These are phyloP conservation scores for Agelaius phoeniceus DNA, from an alignment of 2,113 vertebrate genomes.

Conservation along the genomic window DNA sequence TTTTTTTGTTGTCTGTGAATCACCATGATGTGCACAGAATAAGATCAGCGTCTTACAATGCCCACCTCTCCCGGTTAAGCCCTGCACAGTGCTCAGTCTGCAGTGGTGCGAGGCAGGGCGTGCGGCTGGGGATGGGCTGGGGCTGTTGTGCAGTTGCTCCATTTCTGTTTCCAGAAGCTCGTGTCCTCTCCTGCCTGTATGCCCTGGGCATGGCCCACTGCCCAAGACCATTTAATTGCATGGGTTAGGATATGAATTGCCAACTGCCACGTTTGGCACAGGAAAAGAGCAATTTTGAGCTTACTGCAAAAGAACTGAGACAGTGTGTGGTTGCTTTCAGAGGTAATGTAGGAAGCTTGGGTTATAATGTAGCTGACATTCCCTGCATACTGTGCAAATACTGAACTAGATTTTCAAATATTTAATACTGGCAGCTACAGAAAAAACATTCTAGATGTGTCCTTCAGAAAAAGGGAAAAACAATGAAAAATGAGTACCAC, in stretches of 20 bases:
- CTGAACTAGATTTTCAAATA: not conserved
- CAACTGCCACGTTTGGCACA: not conserved
- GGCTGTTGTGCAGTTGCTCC: not conserved
- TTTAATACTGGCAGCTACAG: not conserved
- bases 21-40: not conserved
- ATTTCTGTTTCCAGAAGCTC: not conserved
- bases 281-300: not conserved
- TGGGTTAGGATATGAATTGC: not conserved
- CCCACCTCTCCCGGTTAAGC: not conserved
- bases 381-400: not conserved
- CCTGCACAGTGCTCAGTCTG: not conserved
- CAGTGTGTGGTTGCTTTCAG: not conserved
- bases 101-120: accelerated
- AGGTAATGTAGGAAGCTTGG: not conserved
- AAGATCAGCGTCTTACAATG: not conserved
- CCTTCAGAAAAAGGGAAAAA: not conserved
- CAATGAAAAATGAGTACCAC: not conserved
- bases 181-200: not conserved
- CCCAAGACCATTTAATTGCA: constrained; percentile 3
- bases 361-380: not conserved
- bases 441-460: not conserved
- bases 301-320: not conserved
- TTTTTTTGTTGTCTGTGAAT: not conserved
- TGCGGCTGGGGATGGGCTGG: not conserved
- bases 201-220: not conserved